Conservation (phyloP, 1,140 invertebrate species). For the Adelges cooleyi region DNA sequence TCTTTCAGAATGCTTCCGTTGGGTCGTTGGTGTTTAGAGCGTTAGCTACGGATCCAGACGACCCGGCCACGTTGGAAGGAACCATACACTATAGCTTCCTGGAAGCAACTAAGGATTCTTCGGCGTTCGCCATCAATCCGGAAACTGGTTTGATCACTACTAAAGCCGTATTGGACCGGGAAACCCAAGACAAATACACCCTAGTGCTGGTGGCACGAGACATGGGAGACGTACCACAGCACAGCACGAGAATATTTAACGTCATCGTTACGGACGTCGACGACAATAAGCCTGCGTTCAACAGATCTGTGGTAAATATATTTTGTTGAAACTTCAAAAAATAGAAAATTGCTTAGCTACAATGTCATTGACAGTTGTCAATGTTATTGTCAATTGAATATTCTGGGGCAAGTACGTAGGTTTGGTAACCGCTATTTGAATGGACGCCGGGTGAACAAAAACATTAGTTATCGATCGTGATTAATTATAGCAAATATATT, state of each 20-base stretch:
- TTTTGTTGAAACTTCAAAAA: neutral
- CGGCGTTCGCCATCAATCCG: slow-evolving; percentile 50
- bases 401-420: neutral
- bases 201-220: slow-evolving; percentile 63
- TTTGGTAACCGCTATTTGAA: too few relatives aligned
- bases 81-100: slow-evolving; percentile 60
- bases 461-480: too few relatives aligned
- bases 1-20: slow-evolving; percentile 52
- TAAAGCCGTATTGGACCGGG: slow-evolving; percentile 53
- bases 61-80: slow-evolving; percentile 58
- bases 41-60: slow-evolving; percentile 64
- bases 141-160: slow-evolving; percentile 63
- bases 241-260: slow-evolving; percentile 54
- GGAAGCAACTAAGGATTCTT: slow-evolving; percentile 53
- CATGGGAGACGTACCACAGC: slow-evolving; percentile 60
- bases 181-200: slow-evolving; percentile 57
- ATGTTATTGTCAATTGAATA: neutral
- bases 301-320: slow-evolving; percentile 50
- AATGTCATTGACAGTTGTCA: neutral
- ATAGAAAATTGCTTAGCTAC: slow-evolving; percentile 29
- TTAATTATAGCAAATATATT: too few relatives aligned
- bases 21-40: slow-evolving; percentile 66
- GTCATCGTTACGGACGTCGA: slow-evolving; percentile 58
- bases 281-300: slow-evolving; percentile 65
- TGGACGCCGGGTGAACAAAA: too few relatives aligned